Percentiles rank a stretch among this genome's conserved stretches.
phyloP scores from a whole-genome alignment of 2,113 vertebrate genomes.

The Oreochromis spilurus region DNA sequence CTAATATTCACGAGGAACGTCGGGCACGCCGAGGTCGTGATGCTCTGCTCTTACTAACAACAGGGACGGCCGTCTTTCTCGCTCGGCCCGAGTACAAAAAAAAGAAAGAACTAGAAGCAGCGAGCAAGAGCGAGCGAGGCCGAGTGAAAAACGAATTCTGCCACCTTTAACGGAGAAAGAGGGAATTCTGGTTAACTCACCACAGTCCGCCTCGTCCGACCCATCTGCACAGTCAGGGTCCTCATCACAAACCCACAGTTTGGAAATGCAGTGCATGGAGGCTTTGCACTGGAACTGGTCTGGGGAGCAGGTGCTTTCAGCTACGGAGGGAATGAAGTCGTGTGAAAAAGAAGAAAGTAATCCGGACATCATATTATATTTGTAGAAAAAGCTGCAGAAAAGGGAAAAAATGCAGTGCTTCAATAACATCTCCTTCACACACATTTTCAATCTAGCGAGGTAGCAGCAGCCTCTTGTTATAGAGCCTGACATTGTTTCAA shows the following conservation, averaged over 20 bases:
- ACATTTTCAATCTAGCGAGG: not conserved
- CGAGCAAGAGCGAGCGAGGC: not conserved
- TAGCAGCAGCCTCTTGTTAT: not conserved
- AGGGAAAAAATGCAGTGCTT: not conserved
- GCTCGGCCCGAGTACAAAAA: not conserved
- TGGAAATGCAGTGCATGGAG: slow-evolving; percentile 97
- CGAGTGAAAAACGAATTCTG: slow-evolving; percentile 43
- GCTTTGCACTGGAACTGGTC: slow-evolving; percentile 98
- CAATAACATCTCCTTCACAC: not conserved
- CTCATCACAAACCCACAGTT: slow-evolving; percentile 97
- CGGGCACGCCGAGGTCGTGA: not conserved
- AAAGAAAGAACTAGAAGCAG: not conserved
- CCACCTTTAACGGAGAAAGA: not conserved
- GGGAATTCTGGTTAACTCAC: slow-evolving; percentile 76
- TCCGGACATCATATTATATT: not conserved
- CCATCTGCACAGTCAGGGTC: slow-evolving; percentile 96
- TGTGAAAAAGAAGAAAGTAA: not conserved
- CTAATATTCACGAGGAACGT: not conserved
- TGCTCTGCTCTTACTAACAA: not conserved
- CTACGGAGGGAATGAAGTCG: slow-evolving; percentile 60
- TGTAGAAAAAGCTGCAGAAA: not conserved
- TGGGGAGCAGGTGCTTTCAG: slow-evolving; percentile 96
- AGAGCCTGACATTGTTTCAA: slow-evolving; percentile 18
- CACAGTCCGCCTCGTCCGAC: slow-evolving; percentile 94
- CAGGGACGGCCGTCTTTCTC: not conserved